Conservation (phyloP, 2,797 vertebrate genomes). For the Hydrolagus colliei region DNA sequence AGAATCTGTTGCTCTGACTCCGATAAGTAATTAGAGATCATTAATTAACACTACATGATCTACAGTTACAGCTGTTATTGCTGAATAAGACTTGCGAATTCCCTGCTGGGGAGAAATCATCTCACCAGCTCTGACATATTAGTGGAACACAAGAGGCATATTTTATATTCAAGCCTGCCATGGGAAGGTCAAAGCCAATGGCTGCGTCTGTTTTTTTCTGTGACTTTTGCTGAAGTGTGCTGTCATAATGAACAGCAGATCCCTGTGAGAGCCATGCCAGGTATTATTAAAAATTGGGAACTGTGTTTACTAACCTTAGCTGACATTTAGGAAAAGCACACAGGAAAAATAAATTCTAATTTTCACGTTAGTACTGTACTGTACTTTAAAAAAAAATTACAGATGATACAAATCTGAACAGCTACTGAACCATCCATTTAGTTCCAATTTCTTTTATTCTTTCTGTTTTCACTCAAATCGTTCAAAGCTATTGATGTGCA, state of each 20-base stretch:
- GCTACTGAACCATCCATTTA: neutral
- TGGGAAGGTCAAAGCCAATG: conserved; percentile 26
- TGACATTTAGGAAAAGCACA: conserved; percentile 15
- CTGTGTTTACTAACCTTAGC: conserved; percentile 11
- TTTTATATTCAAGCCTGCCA: conserved; percentile 27
- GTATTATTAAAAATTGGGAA: conserved; percentile 30
- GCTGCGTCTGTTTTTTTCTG: neutral
- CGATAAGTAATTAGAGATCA: conserved; percentile 33
- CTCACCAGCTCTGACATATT: conserved; percentile 31
- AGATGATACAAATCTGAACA: neutral
- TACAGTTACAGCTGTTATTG: conserved; percentile 58
- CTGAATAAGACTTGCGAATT: conserved; percentile 30
- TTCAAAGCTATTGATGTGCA: neutral
- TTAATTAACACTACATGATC: conserved; percentile 33
- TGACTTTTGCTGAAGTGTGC: neutral
- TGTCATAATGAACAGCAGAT: conserved; percentile 22
- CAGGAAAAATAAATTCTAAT: neutral
- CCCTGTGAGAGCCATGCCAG: neutral
- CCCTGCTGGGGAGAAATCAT: conserved; percentile 25
- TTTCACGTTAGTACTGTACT: neutral
- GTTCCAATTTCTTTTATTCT: neutral
- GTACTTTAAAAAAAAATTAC: neutral
- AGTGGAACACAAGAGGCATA: conserved; percentile 30
- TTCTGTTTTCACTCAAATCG: neutral
- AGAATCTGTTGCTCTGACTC: conserved; percentile 7